Percentiles rank a stretch among this genome's conserved stretches.
These are phyloP conservation scores for Tetramorium simillimum DNA, from an alignment of 1,140 invertebrate genomes.

Conservation along the genomic window DNA sequence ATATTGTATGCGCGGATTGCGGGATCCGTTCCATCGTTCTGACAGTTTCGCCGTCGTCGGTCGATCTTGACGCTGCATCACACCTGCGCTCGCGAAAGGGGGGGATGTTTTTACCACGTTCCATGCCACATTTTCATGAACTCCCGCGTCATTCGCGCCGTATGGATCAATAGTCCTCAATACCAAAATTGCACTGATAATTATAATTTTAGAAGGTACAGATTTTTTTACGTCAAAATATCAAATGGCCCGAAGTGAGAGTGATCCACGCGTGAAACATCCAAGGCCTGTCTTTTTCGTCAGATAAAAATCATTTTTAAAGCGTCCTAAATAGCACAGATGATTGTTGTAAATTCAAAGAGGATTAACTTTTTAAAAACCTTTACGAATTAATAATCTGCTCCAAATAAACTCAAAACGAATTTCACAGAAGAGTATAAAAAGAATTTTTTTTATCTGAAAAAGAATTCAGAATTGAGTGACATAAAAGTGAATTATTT, in stretches of 20 bases:
- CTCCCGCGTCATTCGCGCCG: background rate
- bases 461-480: too few relatives aligned
- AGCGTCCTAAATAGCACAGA: too few relatives aligned
- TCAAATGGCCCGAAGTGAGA: background rate
- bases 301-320: too few relatives aligned
- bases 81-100: slow-evolving; percentile 14
- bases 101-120: background rate
- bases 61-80: background rate
- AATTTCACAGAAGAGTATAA: too few relatives aligned
- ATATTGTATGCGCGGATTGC: background rate
- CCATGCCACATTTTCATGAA: background rate
- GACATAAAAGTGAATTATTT: too few relatives aligned
- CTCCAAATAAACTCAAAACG: too few relatives aligned
- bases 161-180: background rate
- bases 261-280: background rate
- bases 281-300: background rate
- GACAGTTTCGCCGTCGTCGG: background rate
- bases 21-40: slow-evolving; percentile 32
- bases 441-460: too few relatives aligned
- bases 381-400: too few relatives aligned
- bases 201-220: background rate
- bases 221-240: background rate
- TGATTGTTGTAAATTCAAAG: too few relatives aligned
- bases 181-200: background rate
- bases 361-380: too few relatives aligned